phyloP scores from a whole-genome alignment of 1,140 invertebrate species.

The Epicauta chinensis region DNA sequence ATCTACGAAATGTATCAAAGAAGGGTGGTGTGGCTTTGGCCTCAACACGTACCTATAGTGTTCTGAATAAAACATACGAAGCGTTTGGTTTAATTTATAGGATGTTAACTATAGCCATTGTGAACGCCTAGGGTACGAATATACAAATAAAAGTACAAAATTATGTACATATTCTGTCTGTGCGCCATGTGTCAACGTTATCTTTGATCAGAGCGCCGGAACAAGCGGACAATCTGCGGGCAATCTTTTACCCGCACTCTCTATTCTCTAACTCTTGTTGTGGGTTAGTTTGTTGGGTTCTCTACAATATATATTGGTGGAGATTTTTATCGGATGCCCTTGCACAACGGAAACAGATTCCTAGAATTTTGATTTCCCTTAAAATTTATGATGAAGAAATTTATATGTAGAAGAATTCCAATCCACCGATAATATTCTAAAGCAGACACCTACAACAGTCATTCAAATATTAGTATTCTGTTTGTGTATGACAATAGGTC shows the following conservation, averaged over 20 bases:
- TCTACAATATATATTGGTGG: slow-evolving; percentile 1
- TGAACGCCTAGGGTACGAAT: slow-evolving; percentile 24
- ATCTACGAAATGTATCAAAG: slow-evolving; percentile 8
- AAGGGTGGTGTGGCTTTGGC: too few relatives aligned
- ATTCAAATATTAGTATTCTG: slow-evolving; percentile 7
- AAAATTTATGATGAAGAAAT: not conserved
- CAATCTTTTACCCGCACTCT: slow-evolving; percentile 7
- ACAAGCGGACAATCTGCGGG: slow-evolving; percentile 21
- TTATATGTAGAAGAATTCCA: not conserved
- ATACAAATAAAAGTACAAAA: slow-evolving; percentile 28
- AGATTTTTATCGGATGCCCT: not conserved
- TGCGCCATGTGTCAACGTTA: slow-evolving; percentile 26
- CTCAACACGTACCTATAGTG: too few relatives aligned
- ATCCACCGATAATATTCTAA: not conserved
- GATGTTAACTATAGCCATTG: slow-evolving; percentile 27
- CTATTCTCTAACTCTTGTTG: slow-evolving; percentile 2
- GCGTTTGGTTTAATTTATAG: slow-evolving; percentile 25
- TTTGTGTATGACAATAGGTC: slow-evolving; percentile 10
- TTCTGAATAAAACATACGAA: slow-evolving; percentile 25
- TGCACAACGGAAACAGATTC: not conserved
- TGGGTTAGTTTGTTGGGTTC: not conserved
- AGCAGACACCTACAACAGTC: slow-evolving; percentile 6
- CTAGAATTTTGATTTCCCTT: not conserved
- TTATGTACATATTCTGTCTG: slow-evolving; percentile 28
- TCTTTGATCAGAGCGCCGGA: slow-evolving; percentile 24